Conservation (phyloP, 2,888 invertebrate species). For the Drosophila bunnanda region DNA sequence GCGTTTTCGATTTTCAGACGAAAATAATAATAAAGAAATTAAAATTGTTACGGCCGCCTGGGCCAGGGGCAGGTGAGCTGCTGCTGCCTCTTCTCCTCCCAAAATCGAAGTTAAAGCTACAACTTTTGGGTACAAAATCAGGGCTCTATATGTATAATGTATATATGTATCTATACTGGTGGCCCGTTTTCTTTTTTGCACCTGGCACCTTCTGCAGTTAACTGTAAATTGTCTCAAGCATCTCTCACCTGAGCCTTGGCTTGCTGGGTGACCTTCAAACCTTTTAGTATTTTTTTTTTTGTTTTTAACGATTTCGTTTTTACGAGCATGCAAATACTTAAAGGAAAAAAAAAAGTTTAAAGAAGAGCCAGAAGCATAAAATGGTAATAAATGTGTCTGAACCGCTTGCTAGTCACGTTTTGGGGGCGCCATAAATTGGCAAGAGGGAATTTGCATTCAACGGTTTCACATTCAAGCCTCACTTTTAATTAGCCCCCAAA, state of each 20-base stretch:
- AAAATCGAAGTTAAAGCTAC: constrained; percentile 54
- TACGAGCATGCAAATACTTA: constrained; percentile 38
- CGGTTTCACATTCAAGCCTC: constrained; percentile 54
- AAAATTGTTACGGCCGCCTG: constrained; percentile 48
- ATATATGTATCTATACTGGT: constrained; percentile 37
- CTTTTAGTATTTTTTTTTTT: constrained; percentile 27
- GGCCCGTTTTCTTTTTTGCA: constrained; percentile 25
- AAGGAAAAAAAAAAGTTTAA: constrained; percentile 7
- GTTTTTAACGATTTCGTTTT: constrained; percentile 5
- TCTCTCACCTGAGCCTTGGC: constrained; percentile 41
- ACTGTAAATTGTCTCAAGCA: constrained; percentile 59
- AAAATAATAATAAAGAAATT: constrained; percentile 82
- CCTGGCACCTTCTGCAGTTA: constrained; percentile 47
- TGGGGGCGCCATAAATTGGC: constrained; percentile 77
- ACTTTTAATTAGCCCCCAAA: constrained; percentile 60
- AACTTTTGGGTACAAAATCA: constrained; percentile 41
- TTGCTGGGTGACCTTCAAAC: constrained; percentile 71
- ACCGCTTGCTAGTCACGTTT: constrained; percentile 75
- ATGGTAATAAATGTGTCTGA: constrained; percentile 34
- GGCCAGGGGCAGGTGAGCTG: constrained; percentile 47
- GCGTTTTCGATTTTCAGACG: constrained; percentile 63
- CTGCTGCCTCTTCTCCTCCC: background rate
- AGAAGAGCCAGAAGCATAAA: constrained; percentile 30
- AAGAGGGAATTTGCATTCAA: constrained; percentile 67
- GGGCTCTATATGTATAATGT: too few relatives aligned